A percentile compares a stretch with the other conserved stretches of the same genome.
Conservation (phyloP, 2,888 invertebrate genomes). For the Lycocerus yunnanus region DNA sequence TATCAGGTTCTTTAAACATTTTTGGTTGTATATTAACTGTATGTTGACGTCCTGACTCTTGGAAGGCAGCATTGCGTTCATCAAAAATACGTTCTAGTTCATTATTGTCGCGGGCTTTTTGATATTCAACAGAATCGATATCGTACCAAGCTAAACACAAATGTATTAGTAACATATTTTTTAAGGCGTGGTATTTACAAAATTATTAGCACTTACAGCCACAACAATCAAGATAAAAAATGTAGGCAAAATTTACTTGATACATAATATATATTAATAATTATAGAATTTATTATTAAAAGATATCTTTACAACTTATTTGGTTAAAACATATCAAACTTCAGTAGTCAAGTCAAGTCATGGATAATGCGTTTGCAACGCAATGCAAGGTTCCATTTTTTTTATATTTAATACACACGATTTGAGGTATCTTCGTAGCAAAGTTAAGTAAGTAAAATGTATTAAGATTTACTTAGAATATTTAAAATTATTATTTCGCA, state of each 20-base stretch:
- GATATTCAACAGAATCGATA: slow-evolving; percentile 82
- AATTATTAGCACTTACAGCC: not conserved
- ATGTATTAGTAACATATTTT: not conserved
- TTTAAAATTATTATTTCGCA: no score
- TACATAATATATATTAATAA: no score
- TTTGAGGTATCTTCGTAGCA: not conserved
- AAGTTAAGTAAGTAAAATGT: no score
- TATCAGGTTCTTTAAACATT: slow-evolving; percentile 74
- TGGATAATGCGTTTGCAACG: not conserved
- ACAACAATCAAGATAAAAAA: slow-evolving; percentile 13
- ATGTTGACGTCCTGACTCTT: slow-evolving; percentile 67
- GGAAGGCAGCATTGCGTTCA: slow-evolving; percentile 74
- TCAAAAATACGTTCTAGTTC: slow-evolving; percentile 89
- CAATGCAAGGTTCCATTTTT: not conserved
- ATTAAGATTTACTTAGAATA: no score
- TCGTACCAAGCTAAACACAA: slow-evolving; percentile 84
- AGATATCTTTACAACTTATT: not conserved
- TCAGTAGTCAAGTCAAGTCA: not conserved
- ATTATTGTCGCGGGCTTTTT: slow-evolving; percentile 78
- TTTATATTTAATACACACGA: not conserved
- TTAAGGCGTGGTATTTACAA: not conserved
- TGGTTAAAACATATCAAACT: not conserved
- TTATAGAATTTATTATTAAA: not conserved
- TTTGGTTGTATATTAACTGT: slow-evolving; percentile 59
- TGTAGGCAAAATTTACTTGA: not conserved